Percentiles rank a stretch among this genome's conserved stretches.
Conservation (phyloP, 1,140 invertebrate genomes). For the Papilio aristodemus region DNA sequence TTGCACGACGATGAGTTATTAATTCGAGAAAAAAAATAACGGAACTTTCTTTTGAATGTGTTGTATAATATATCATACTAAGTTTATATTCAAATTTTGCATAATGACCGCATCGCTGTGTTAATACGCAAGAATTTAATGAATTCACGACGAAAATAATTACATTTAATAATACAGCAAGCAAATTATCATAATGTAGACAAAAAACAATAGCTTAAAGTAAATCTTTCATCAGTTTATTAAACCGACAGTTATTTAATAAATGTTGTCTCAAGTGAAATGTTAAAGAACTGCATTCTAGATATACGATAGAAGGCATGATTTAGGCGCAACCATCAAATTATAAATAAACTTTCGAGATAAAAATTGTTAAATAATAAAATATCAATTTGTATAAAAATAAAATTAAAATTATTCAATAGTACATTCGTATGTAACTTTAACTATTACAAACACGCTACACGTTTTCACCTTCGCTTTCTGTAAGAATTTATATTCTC, state of each 20-base stretch:
- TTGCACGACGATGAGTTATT: constrained; percentile 27
- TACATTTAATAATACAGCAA: background rate
- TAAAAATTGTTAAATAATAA: too few species aligned
- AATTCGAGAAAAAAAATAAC: constrained; percentile 29
- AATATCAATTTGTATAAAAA: too few species aligned
- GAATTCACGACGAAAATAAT: constrained; percentile 20
- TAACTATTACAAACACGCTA: background rate
- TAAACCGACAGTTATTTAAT: background rate
- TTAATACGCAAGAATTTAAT: constrained; percentile 16
- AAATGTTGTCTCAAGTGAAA: background rate
- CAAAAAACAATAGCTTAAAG: background rate
- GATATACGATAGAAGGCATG: background rate
- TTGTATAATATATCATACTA: constrained; percentile 30
- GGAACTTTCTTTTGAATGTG: constrained; percentile 29
- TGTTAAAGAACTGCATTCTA: background rate
- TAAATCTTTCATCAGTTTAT: background rate
- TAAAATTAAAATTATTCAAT: constrained; percentile 12
- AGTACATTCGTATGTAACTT: constrained; percentile 7
- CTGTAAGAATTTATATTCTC: constrained; percentile 26
- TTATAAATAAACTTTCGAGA: background rate
- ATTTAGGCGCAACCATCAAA: background rate
- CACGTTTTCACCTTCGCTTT: constrained; percentile 27
- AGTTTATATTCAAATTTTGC: constrained; percentile 31
- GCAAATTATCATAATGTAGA: background rate
- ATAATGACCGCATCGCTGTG: constrained; percentile 17